These are phyloP conservation scores for Rhopalosiphum padi DNA, from an alignment of 1,140 invertebrate genomes.

Conservation along the genomic window DNA sequence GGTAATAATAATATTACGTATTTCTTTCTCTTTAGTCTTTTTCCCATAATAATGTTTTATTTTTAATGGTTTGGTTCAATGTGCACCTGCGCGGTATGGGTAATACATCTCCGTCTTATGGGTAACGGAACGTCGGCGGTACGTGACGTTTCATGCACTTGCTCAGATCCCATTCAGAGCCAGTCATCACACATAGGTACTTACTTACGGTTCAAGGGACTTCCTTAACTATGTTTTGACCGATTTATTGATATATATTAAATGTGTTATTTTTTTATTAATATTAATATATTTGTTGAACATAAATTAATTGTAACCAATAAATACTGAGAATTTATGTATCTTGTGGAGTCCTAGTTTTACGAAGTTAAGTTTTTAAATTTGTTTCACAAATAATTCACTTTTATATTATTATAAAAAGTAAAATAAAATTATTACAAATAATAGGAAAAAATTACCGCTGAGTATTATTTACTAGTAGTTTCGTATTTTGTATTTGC, in stretches of 20 bases:
- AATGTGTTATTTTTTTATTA: background rate
- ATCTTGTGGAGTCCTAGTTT: too few species aligned
- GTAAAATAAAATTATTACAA: background rate
- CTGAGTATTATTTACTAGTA: background rate
- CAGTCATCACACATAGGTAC: background rate
- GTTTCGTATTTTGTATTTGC: background rate
- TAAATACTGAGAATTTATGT: background rate
- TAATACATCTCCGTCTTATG: constrained; percentile 50
- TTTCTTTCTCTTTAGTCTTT: background rate
- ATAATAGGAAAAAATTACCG: background rate
- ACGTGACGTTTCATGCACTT: constrained; percentile 49
- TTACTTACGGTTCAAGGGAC: constrained; percentile 29
- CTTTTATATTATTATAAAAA: background rate
- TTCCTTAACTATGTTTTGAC: constrained; percentile 6
- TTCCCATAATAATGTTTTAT: constrained; percentile 40
- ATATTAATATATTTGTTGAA: background rate
- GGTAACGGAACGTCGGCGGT: constrained; percentile 27
- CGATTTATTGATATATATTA: constrained; percentile 3
- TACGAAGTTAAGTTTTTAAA: background rate
- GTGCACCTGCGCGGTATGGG: constrained; percentile 34
- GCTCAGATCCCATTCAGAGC: background rate
- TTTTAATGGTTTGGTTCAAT: constrained; percentile 41
- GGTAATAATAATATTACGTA: constrained; percentile 36
- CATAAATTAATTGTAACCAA: background rate
- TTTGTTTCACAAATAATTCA: background rate